Evolutionary conservation across 2,113 vertebrate species (phyloP).

Genomic region (Daphoenositta chrysoptera): DNA sequence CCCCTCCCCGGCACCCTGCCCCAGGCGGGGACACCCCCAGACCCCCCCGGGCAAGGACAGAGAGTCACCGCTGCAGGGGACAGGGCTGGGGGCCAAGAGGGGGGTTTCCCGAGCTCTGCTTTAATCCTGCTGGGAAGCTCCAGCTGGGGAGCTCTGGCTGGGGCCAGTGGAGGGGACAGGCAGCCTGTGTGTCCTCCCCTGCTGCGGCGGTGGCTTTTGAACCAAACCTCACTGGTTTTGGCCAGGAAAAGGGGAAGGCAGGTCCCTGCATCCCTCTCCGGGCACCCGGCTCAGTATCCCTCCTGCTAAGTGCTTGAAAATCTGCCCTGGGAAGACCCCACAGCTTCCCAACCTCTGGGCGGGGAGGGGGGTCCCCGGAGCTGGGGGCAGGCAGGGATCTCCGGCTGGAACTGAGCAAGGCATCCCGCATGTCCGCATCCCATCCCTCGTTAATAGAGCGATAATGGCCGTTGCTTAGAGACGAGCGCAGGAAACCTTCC

Average conservation of each 20-base stretch:
- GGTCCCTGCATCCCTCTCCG: not conserved
- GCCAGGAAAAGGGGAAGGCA: not conserved
- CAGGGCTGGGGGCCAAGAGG: not conserved
- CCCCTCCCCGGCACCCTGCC: not conserved
- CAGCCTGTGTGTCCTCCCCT: not conserved
- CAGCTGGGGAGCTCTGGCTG: not conserved
- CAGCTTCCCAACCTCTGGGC: accelerated
- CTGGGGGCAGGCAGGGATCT: not conserved
- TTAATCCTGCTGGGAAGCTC: conserved; percentile 36
- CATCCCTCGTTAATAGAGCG: not conserved
- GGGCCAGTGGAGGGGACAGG: not conserved
- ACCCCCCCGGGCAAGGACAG: not conserved
- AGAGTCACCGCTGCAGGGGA: not conserved
- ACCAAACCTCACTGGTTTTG: not conserved
- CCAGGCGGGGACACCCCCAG: not conserved
- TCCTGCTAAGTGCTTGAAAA: accelerated
- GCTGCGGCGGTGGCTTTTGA: not conserved
- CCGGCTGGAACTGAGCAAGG: not conserved
- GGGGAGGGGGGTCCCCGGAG: not conserved
- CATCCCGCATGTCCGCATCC: not conserved
- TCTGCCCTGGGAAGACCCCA: not conserved
- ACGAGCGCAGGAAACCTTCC: not conserved
- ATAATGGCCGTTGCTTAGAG: conserved; percentile 28
- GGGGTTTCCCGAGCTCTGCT: not conserved
- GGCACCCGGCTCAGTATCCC: not conserved